Conservation (phyloP, 1,140 invertebrate genomes). For the Cyphomyrmex costatus region DNA sequence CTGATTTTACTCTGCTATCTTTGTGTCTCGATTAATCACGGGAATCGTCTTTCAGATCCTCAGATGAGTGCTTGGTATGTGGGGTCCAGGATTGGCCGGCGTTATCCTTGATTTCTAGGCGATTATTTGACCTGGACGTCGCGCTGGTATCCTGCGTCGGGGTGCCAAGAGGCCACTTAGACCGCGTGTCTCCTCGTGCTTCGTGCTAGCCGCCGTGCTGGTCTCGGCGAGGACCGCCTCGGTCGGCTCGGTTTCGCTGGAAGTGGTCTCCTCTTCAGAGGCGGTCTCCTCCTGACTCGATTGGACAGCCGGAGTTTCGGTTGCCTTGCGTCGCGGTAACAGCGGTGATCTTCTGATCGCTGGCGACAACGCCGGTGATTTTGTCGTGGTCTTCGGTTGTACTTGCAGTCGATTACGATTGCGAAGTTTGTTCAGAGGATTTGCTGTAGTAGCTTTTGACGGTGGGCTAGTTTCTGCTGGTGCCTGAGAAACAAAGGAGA, state of each 20-base stretch:
- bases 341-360: slow-evolving; percentile 81
- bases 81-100: not conserved
- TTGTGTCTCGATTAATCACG: not conserved
- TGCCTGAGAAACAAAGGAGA: slow-evolving; percentile 72
- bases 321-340: slow-evolving; percentile 83
- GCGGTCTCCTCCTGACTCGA: slow-evolving; percentile 68
- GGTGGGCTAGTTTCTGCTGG: slow-evolving; percentile 83
- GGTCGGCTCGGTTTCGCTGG: slow-evolving; percentile 81
- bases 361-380: slow-evolving; percentile 71
- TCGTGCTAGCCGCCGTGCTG: slow-evolving; percentile 84
- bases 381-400: slow-evolving; percentile 83
- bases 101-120: slow-evolving; percentile 58
- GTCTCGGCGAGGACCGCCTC: slow-evolving; percentile 86
- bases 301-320: slow-evolving; percentile 78
- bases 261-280: slow-evolving; percentile 55
- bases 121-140: slow-evolving; percentile 87
- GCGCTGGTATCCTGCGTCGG: slow-evolving; percentile 87
- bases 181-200: slow-evolving; percentile 87
- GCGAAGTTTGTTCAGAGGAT: slow-evolving; percentile 85
- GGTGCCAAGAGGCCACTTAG: slow-evolving; percentile 88
- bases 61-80: not conserved
- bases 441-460: slow-evolving; percentile 79
- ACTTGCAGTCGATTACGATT: slow-evolving; percentile 83
- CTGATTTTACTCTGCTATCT: slow-evolving; percentile 10
- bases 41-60: slow-evolving; percentile 11